A percentile compares a stretch with the other conserved stretches of the same genome.
phyloP scores from a whole-genome alignment of 2,888 invertebrate genomes.

The Trisateles emortualis region DNA sequence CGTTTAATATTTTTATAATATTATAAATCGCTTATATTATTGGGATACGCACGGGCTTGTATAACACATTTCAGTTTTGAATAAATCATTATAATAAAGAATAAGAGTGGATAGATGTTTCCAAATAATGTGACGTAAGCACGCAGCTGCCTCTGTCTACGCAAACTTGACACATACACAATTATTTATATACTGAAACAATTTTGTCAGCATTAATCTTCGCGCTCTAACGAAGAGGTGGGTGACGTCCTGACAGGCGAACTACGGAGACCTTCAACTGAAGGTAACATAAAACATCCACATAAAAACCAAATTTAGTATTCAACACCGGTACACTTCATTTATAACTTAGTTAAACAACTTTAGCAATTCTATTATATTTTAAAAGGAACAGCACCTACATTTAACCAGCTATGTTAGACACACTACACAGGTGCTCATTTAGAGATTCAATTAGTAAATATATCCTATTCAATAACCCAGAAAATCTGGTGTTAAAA shows the following conservation, averaged over 20 bases:
- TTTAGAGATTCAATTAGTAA: no score
- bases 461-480: no score
- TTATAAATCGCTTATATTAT: not conserved
- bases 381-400: no score
- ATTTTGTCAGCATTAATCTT: slow-evolving; percentile 58
- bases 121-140: slow-evolving; percentile 59
- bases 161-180: slow-evolving; percentile 48
- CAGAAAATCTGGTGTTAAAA: no score
- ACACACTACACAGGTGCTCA: no score
- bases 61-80: slow-evolving; percentile 44
- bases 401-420: no score
- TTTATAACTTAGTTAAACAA: slow-evolving; percentile 7
- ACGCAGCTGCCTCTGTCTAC: slow-evolving; percentile 61
- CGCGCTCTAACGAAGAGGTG: slow-evolving; percentile 41
- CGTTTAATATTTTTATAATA: not conserved
- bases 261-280: slow-evolving; percentile 48
- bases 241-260: slow-evolving; percentile 41
- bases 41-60: slow-evolving; percentile 5
- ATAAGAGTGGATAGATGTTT: slow-evolving; percentile 55
- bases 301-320: slow-evolving; percentile 55
- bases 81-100: slow-evolving; percentile 59
- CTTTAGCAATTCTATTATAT: no score
- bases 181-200: slow-evolving; percentile 51
- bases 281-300: slow-evolving; percentile 46
- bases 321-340: slow-evolving; percentile 11